These are phyloP conservation scores for Calcarius ornatus DNA, from an alignment of 2,113 vertebrate genomes.

Conservation along the genomic window DNA sequence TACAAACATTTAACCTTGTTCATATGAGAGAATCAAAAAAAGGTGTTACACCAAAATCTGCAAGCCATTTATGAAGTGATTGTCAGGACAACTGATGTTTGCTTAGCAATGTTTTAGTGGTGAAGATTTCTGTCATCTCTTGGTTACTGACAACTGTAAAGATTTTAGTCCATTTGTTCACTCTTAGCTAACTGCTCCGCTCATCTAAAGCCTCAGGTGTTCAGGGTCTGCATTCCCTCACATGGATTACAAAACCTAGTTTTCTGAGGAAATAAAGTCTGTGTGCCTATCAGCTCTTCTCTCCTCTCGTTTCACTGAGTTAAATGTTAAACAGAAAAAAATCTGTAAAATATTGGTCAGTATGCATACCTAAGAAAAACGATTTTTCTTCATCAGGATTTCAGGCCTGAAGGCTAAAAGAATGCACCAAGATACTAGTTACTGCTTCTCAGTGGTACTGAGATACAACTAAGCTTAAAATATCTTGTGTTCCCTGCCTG, in stretches of 20 bases:
- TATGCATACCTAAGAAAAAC: not conserved
- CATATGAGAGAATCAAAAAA: not conserved
- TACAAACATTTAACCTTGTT: not conserved
- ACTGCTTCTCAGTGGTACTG: not conserved
- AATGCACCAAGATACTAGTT: not conserved
- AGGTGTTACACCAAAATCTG: not conserved
- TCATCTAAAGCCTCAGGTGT: not conserved
- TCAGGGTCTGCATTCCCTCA: not conserved
- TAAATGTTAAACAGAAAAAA: conserved; percentile 13
- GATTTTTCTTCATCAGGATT: not conserved
- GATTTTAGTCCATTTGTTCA: not conserved
- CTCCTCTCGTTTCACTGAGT: not conserved
- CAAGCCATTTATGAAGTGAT: not conserved
- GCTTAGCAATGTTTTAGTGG: not conserved
- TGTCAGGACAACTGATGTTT: not conserved
- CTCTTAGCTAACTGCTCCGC: not conserved
- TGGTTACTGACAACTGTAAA: not conserved
- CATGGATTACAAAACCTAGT: not conserved
- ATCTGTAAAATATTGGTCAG: not conserved
- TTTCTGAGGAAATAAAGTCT: not conserved
- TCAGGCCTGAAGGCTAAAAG: not conserved
- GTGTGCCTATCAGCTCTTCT: not conserved
- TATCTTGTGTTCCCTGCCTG: not conserved
- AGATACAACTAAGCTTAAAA: not conserved
- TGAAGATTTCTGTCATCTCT: not conserved